Evolutionary conservation across 2,888 invertebrate genomes (phyloP).

Genomic region (Aspidiotus destructor): DNA sequence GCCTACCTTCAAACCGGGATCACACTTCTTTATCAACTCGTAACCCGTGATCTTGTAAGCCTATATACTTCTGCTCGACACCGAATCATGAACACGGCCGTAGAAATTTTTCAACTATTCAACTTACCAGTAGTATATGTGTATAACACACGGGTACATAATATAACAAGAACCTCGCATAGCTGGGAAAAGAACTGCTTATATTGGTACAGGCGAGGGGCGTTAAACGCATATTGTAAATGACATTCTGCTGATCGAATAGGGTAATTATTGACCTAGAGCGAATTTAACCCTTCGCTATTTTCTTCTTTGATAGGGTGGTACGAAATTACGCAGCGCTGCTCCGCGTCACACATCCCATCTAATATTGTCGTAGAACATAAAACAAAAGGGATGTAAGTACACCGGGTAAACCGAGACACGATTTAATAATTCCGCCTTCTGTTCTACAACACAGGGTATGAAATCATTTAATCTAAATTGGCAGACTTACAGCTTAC

Average conservation of each 20-base stretch:
- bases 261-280: constrained; percentile 30
- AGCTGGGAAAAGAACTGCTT: no score
- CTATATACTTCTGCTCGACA: no score
- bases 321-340: neutral
- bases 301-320: constrained; percentile 1
- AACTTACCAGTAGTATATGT: no score
- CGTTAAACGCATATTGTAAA: constrained; percentile 30
- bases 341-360: constrained; percentile 2
- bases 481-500: constrained; percentile 2
- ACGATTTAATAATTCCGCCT: neutral
- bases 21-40: no score
- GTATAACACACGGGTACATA: no score
- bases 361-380: constrained; percentile 28
- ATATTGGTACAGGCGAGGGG: neutral
- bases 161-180: no score
- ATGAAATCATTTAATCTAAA: neutral
- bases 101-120: no score
- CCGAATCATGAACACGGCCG: no score
- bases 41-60: no score
- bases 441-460: neutral
- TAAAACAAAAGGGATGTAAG: constrained; percentile 28
- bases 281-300: constrained; percentile 23
- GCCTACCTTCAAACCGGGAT: no score
- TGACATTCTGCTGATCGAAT: constrained; percentile 31
- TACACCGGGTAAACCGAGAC: constrained; percentile 4